phyloP scores from a whole-genome alignment of 2,797 vertebrate species.

The Galagoides demidoff region DNA sequence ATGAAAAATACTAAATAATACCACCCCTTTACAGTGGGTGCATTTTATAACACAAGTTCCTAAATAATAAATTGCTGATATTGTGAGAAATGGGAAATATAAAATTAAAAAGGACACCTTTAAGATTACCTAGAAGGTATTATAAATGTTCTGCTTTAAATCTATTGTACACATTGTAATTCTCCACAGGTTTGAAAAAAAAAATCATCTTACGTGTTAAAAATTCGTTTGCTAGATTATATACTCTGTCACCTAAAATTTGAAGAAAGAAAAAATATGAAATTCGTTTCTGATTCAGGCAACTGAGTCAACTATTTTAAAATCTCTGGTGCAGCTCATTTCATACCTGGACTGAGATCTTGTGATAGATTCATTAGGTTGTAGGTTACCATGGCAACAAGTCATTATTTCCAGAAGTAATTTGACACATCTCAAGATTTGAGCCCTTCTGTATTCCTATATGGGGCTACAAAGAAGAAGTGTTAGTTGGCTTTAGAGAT shows the following conservation, averaged over 20 bases:
- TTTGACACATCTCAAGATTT: constrained; percentile 81
- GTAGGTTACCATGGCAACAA: constrained; percentile 79
- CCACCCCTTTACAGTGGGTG: rapidly evolving
- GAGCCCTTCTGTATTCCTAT: constrained; percentile 71
- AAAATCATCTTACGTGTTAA: neutral
- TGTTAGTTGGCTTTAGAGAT: constrained; percentile 76
- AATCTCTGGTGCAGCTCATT: constrained; percentile 52
- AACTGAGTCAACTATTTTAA: constrained; percentile 70
- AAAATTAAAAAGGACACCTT: neutral
- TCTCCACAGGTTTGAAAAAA: neutral
- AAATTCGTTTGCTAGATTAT: constrained; percentile 25
- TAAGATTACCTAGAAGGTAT: neutral
- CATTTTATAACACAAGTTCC: no score
- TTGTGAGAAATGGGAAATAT: neutral
- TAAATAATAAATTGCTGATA: neutral
- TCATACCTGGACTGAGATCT: constrained; percentile 58
- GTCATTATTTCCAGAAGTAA: constrained; percentile 84
- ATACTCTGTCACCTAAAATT: neutral
- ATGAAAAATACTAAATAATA: neutral
- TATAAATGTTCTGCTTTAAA: neutral
- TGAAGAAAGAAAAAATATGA: constrained; percentile 34
- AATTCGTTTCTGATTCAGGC: constrained; percentile 58
- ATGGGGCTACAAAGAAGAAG: constrained; percentile 71
- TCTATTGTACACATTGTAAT: neutral
- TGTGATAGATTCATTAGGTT: constrained; percentile 60